Base-by-base conservation (phyloP, 1,140 invertebrate species). In the Listronotus bonariensis region DNA sequence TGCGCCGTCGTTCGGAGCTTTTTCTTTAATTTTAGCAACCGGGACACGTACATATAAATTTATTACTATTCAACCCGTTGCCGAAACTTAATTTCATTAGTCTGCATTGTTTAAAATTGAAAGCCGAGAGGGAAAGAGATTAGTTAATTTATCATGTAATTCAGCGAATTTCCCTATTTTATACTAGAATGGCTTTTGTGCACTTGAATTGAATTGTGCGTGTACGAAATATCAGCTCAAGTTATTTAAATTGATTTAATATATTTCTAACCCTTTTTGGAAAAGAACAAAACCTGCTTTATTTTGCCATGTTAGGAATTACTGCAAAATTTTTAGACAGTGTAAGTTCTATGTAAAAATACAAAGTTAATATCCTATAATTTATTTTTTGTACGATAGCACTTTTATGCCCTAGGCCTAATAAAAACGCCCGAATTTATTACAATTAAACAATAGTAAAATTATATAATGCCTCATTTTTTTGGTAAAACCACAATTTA, bases 121-220 rank as follows among this genome's bases (percentile, higher is more conserved):
- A 74, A 75, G 74, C 72, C 67, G 70, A 58, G 70, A 69, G 70
- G 65, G 70, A 69, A 71, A 70, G 68, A 71, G 73, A 74, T 75
- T 75, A 75, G 74, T 77, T 76, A 76, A 77, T 77, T 77, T 76
- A 76, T 77, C 76, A 77, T 77, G 76, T 76, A 77, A 75, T 76
- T 75, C 65, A 72, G 55, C 55, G 70, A 72, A 74, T 72, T 74
- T 72, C 66, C 59, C 70, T 69, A 70, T 68, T 73, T 73, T 72
- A 71, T 65, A 71, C 60, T 68, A 69, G 67, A 72, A 67, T 52
- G 67, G 58, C 66, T 67, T 72, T 69, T 68, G 71, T 72, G 65
- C 62, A 68, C 61, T 66, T 61, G 69, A 69, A 71, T 72, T 63
- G 69, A 68, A 65, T 62, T 70, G 72, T 71, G 69, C 64, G 58